Base-by-base conservation (phyloP, 2,888 invertebrate genomes). In the Oscheius sp. region DNA sequence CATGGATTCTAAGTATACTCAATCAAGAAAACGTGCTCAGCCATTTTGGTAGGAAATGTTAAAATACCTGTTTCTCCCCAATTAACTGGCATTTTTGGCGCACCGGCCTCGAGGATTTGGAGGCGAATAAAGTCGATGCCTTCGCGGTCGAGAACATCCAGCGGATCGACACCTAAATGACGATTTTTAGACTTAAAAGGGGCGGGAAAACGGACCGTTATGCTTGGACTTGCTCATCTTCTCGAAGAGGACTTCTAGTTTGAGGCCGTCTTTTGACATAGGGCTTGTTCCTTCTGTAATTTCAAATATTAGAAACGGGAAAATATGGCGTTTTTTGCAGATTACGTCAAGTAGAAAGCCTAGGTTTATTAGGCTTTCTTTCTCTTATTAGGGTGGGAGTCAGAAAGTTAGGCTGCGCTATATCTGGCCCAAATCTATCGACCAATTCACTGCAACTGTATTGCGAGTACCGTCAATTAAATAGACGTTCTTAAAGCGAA, bases 191-290 rank as follows among this genome's bases (percentile, higher is more conserved):
- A 3, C 21, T 21, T 0, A 21, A 21, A 21, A 21, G 21, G 21
- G 21, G 21, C 21, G 21, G 42, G 32, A 21, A 4, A 11, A 70
- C 70, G 98, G n/a, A 0, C 99, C 99, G 91, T 99, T 99, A 83
- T 93, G 91, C 90, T 98, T 99, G 0, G 98, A 98, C 91, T 99
- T 99, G 85, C 96, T 96, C 99, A 99, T 99, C 92, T 99, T 99
- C 89, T 99, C 98, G 95, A 95, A 98, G 42, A 92, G 91, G 0
- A 98, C 93, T 50, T 79, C 73, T 0, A 78, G 65, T 1, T 37
- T 37, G 21, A 71, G 51, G 21, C 78, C 77, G 10, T 65, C 57
- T 53, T 68, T 78, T 29, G 74, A 13, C 53, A 32, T 68, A 2
- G 68, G 47, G 42, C 4, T 42, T 42, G 42, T 42, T 42, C 42